Conservation (phyloP, 2,113 vertebrate species). For the Nettapus auritus region DNA sequence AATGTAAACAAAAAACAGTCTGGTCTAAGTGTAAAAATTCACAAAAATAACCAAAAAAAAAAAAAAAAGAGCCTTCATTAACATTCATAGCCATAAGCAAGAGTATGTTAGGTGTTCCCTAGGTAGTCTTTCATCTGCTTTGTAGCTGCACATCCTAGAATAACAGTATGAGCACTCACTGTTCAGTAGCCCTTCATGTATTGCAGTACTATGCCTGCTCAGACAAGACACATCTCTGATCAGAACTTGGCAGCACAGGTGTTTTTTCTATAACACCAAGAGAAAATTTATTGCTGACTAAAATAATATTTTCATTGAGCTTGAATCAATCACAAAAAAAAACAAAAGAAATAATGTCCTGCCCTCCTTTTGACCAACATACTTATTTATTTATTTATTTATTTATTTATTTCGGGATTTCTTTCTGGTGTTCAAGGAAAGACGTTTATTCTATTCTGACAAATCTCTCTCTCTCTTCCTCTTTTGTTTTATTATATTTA, state of each 20-base stretch:
- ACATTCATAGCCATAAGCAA: not conserved
- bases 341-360: not conserved
- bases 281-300: not conserved
- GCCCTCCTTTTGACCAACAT: not conserved
- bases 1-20: not conserved
- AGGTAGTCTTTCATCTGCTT: not conserved
- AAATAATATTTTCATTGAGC: not conserved
- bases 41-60: not conserved
- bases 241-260: not conserved
- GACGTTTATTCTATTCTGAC: not conserved
- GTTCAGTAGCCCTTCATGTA: not conserved
- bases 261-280: not conserved
- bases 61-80: not conserved
- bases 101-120: not conserved
- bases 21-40: not conserved
- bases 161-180: not conserved
- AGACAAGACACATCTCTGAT: slow-evolving; percentile 14
- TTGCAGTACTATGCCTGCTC: not conserved
- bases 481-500: slow-evolving; percentile 23
- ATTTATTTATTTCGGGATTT: too few relatives aligned
- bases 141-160: not conserved
- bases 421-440: not conserved
- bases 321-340: not conserved
- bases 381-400: not conserved
- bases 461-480: not conserved